phyloP scores from a whole-genome alignment of 92 coral and sea anemone species.

The Bergia puertoricense region DNA sequence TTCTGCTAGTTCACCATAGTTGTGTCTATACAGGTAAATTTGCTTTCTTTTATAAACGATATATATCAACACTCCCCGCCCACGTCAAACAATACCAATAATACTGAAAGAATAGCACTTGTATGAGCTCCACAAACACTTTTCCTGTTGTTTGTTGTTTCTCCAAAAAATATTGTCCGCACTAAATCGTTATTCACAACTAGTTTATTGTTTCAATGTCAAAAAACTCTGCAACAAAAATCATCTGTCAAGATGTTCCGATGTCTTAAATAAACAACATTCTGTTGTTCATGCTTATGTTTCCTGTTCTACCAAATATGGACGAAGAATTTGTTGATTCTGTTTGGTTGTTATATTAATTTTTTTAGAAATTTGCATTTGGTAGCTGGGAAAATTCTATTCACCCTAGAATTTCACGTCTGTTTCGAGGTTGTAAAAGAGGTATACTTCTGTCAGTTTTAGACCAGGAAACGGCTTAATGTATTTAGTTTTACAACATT shows the following conservation, averaged over 20 bases:
- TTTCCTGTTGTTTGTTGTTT: constrained; percentile 5
- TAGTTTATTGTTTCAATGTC: not conserved
- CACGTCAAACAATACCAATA: not conserved
- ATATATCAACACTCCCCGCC: not conserved
- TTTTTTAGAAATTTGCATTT: no score
- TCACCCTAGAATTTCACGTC: no score
- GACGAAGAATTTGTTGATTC: not conserved
- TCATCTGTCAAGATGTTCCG: not conserved
- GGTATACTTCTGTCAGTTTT: no score
- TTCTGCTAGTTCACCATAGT: not conserved
- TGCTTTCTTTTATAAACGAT: not conserved
- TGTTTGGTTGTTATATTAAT: not conserved
- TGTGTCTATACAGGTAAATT: not conserved
- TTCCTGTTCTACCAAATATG: not conserved
- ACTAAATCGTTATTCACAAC: not conserved
- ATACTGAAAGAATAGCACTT: not conserved
- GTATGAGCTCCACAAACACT: not conserved
- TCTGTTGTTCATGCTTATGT: no score
- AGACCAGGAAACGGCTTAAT: no score
- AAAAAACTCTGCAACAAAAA: not conserved
- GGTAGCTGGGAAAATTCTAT: no score
- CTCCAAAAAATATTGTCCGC: not conserved
- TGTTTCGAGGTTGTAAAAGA: no score
- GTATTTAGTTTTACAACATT: no score
- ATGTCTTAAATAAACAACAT: not conserved